These are phyloP conservation scores for Capromys pilorides DNA, from an alignment of 2,797 vertebrate genomes.

Conservation along the genomic window DNA sequence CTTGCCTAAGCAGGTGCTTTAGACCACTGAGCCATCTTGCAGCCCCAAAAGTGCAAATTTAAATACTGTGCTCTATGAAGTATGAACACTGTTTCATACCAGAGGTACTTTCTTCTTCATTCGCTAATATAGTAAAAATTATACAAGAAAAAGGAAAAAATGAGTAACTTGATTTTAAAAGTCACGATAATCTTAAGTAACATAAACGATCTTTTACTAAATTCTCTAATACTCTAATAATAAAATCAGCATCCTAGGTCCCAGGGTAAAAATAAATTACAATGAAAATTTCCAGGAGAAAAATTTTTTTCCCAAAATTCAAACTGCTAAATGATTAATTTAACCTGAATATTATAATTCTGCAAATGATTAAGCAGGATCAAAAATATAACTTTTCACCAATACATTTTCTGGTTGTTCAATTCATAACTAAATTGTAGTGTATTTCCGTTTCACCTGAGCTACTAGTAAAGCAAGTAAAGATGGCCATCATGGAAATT, in stretches of 20 bases:
- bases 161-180: slow-evolving; percentile 40
- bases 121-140: background rate
- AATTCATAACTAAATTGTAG: slow-evolving; percentile 30
- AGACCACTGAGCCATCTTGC: too few relatives aligned
- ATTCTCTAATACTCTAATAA: slow-evolving; percentile 21
- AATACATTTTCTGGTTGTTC: background rate
- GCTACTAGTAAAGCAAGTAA: background rate
- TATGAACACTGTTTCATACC: background rate
- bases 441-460: background rate
- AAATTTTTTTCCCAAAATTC: background rate
- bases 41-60: slow-evolving; percentile 19
- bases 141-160: slow-evolving; percentile 20
- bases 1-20: too few relatives aligned
- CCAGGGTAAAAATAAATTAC: slow-evolving; percentile 55
- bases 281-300: slow-evolving; percentile 12
- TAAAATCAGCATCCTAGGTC: slow-evolving; percentile 35
- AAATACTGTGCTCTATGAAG: background rate
- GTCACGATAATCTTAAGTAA: background rate
- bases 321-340: background rate
- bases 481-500: background rate
- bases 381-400: slow-evolving; percentile 1
- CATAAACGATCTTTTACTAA: slow-evolving; percentile 8
- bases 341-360: background rate
- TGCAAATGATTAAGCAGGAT: slow-evolving; percentile 13
- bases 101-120: slow-evolving; percentile 38